A percentile compares a stretch with the other conserved stretches of the same genome.
phyloP scores from a whole-genome alignment of 2,113 vertebrate species.

The Pelmatolapia mariae region DNA sequence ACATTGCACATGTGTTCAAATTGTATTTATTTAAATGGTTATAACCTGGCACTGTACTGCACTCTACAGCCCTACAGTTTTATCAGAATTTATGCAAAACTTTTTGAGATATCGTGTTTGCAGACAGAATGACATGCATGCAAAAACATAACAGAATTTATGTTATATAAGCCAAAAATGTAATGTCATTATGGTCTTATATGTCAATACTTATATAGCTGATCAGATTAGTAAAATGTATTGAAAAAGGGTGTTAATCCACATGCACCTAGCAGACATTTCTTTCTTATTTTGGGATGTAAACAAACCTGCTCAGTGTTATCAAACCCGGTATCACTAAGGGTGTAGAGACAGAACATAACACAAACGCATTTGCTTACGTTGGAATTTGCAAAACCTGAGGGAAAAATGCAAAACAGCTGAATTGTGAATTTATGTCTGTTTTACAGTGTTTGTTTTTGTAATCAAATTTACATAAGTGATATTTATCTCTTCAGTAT shows the following conservation, averaged over 20 bases:
- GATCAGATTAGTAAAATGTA: background rate
- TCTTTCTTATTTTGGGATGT: background rate
- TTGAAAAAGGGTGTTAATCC: background rate
- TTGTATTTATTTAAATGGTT: background rate
- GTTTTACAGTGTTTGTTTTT: background rate
- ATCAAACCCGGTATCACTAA: background rate
- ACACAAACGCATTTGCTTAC: background rate
- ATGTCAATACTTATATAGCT: background rate
- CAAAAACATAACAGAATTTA: background rate
- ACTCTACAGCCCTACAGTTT: background rate
- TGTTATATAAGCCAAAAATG: background rate
- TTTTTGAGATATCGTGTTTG: background rate
- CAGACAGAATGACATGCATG: background rate
- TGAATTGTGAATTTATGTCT: background rate
- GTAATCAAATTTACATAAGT: background rate
- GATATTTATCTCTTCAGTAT: background rate
- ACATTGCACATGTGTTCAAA: background rate
- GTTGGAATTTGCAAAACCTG: background rate
- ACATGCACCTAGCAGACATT: background rate
- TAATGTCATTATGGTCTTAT: background rate
- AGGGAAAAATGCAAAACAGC: background rate
- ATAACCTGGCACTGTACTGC: background rate
- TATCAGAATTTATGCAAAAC: background rate
- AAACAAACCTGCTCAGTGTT: background rate
- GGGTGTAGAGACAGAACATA: background rate